These are phyloP conservation scores for Acipenser ruthenus DNA, from an alignment of 2,797 vertebrate species.

Conservation along the genomic window DNA sequence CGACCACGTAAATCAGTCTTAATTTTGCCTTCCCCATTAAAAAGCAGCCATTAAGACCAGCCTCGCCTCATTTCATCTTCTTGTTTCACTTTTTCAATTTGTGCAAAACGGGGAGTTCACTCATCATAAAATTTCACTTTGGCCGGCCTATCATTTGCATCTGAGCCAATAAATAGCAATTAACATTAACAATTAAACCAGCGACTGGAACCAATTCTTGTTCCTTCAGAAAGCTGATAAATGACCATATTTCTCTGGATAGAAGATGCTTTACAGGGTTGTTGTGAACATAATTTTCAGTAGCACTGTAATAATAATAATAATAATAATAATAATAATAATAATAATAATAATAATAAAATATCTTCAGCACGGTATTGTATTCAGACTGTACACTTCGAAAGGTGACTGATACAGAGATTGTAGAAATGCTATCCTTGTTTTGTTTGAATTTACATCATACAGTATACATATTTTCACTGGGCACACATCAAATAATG, in stretches of 20 bases:
- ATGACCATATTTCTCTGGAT: slow-evolving; percentile 57
- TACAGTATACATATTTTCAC: too few relatives aligned
- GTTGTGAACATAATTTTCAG: slow-evolving; percentile 22
- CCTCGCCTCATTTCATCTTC: slow-evolving; percentile 99
- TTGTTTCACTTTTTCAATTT: slow-evolving; percentile 99
- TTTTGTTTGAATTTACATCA: too few relatives aligned
- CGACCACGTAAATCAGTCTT: slow-evolving; percentile 99
- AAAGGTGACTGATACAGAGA: too few relatives aligned
- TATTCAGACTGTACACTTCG: too few relatives aligned
- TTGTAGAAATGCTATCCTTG: too few relatives aligned
- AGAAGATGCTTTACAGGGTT: slow-evolving; percentile 6
- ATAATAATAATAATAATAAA: too few relatives aligned
- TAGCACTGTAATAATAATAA: slow-evolving; percentile 26
- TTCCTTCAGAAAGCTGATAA: slow-evolving; percentile 98
- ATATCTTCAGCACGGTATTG: too few relatives aligned
- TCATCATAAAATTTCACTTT: slow-evolving; percentile 99
- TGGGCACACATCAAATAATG: too few relatives aligned
- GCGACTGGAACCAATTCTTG: slow-evolving; percentile 96
- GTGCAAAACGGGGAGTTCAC: slow-evolving; percentile 99
- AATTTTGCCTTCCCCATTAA: slow-evolving; percentile 99
- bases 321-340: too few relatives aligned
- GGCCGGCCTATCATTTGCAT: slow-evolving; percentile 99
- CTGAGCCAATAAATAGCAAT: slow-evolving; percentile 99
- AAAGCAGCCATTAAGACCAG: slow-evolving; percentile 97
- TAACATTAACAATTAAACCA: slow-evolving; percentile 99